Percentiles rank a stretch among this genome's conserved stretches.
Conservation (phyloP, 1,140 invertebrate genomes). For the Psix sp. region DNA sequence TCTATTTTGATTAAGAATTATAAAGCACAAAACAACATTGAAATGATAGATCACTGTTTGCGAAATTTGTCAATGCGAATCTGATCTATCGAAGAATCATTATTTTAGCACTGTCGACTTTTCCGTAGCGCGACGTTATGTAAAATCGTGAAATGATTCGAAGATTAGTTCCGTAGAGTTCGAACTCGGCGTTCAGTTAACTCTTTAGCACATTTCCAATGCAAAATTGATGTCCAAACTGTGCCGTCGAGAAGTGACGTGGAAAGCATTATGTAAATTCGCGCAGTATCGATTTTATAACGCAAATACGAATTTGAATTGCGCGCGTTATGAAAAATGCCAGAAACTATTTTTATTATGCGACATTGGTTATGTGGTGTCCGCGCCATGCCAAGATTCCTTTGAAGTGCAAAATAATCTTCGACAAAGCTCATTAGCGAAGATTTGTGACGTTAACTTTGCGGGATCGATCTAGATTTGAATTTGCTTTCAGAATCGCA, state of each 20-base stretch:
- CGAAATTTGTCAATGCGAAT: too few species aligned
- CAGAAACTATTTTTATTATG: slow-evolving; percentile 34
- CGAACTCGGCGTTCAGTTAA: slow-evolving; percentile 1
- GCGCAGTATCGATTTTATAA: slow-evolving; percentile 20
- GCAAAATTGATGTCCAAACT: slow-evolving; percentile 4
- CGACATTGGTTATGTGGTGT: slow-evolving; percentile 28
- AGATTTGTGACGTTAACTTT: slow-evolving; percentile 48
- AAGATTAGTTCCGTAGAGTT: slow-evolving; percentile 6
- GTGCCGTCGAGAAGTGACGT: slow-evolving; percentile 9
- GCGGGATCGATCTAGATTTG: slow-evolving; percentile 44
- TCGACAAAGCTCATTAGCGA: slow-evolving; percentile 48
- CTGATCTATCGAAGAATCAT: too few species aligned
- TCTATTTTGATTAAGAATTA: too few species aligned
- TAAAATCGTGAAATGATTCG: too few species aligned
- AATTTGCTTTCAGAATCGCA: too few species aligned
- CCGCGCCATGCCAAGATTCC: slow-evolving; percentile 37
- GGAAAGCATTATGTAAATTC: slow-evolving; percentile 29
- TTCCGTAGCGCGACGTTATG: too few species aligned
- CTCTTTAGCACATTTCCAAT: slow-evolving; percentile 8
- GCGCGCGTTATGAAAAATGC: slow-evolving; percentile 37
- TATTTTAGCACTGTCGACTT: too few species aligned
- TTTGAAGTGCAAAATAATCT: slow-evolving; percentile 54
- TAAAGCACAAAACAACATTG: too few species aligned
- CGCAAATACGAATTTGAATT: slow-evolving; percentile 43
- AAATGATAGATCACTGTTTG: too few species aligned